A percentile compares a stretch with the other conserved stretches of the same genome.
Evolutionary conservation across 2,888 invertebrate species (phyloP).

Genomic region (Lasioglossum marginatum): DNA sequence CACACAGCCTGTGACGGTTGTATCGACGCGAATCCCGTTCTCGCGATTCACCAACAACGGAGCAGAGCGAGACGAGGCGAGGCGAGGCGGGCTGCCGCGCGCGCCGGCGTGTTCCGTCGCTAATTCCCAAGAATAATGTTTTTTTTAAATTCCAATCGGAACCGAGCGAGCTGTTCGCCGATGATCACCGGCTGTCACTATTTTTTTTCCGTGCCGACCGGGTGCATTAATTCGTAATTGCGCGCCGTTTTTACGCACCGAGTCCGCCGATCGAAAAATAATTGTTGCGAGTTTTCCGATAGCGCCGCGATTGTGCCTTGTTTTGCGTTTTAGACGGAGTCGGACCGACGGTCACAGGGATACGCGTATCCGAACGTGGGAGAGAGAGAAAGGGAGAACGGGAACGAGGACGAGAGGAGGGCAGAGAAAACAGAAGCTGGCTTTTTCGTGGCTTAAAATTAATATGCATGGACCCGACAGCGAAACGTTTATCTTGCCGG

Average conservation of each 20-base stretch:
- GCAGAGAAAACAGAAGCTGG: conserved; percentile 64
- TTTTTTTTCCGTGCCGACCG: conserved; percentile 62
- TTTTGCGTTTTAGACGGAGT: conserved; percentile 71
- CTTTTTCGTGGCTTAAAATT: conserved; percentile 84
- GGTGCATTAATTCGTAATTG: conserved; percentile 81
- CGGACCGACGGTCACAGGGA: conserved; percentile 5
- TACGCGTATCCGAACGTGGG: not conserved
- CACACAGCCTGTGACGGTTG: conserved; percentile 26
- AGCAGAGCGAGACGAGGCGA: not conserved
- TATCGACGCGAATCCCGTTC: conserved; percentile 52
- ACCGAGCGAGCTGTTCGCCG: conserved; percentile 50
- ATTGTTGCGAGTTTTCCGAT: conserved; percentile 76
- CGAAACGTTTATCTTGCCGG: conserved; percentile 83
- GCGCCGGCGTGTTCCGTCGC: conserved; percentile 35
- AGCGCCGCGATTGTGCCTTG: conserved; percentile 64
- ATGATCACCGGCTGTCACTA: conserved; percentile 66
- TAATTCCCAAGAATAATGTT: conserved; percentile 74
- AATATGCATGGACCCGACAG: conserved; percentile 83
- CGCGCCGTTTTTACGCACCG: conserved; percentile 79
- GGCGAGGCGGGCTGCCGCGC: not conserved
- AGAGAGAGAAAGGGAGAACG: not conserved
- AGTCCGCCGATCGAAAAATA: conserved; percentile 82
- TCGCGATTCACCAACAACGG: conserved; percentile 34
- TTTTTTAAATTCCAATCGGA: conserved; percentile 70
- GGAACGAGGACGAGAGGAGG: not conserved